phyloP scores from a whole-genome alignment of 2,888 invertebrate genomes.

The Heliconius hortense region DNA sequence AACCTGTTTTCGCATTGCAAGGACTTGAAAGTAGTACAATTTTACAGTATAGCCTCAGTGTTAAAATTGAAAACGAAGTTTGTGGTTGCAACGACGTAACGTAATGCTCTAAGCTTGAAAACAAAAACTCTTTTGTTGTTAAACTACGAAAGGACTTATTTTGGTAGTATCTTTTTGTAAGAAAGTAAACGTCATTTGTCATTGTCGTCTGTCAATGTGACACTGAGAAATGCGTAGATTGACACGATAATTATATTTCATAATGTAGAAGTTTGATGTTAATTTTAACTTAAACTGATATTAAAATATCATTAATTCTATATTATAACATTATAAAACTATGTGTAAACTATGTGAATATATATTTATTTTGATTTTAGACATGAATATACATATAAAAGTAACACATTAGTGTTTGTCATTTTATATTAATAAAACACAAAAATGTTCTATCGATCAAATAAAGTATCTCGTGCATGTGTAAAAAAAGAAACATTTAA shows the following conservation, averaged over 20 bases:
- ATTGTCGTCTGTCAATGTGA: constrained; percentile 51
- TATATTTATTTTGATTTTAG: neutral
- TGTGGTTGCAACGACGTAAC: constrained; percentile 49
- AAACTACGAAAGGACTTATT: constrained; percentile 31
- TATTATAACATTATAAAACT: neutral
- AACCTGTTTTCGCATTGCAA: constrained; percentile 39
- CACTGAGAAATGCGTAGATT: constrained; percentile 41
- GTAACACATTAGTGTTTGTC: too few relatives aligned
- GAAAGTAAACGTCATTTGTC: constrained; percentile 63
- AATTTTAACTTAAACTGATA: constrained; percentile 30
- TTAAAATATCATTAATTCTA: constrained; percentile 11
- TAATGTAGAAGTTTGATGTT: constrained; percentile 37
- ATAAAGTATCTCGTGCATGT: neutral
- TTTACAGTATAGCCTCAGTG: constrained; percentile 42
- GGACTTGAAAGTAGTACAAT: constrained; percentile 42
- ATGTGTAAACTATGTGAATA: neutral
- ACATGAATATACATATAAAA: neutral
- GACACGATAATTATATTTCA: constrained; percentile 49
- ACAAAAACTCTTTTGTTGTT: constrained; percentile 50
- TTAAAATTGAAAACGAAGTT: constrained; percentile 59
- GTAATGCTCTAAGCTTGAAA: constrained; percentile 54
- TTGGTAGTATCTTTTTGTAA: constrained; percentile 43
- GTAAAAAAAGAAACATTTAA: neutral
- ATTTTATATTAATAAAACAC: too few relatives aligned
- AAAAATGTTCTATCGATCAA: neutral